Percentiles rank a stretch among this genome's conserved stretches.
Evolutionary conservation across 2,888 invertebrate species (phyloP).

Genomic region (Cosmorhoe ocellata): DNA sequence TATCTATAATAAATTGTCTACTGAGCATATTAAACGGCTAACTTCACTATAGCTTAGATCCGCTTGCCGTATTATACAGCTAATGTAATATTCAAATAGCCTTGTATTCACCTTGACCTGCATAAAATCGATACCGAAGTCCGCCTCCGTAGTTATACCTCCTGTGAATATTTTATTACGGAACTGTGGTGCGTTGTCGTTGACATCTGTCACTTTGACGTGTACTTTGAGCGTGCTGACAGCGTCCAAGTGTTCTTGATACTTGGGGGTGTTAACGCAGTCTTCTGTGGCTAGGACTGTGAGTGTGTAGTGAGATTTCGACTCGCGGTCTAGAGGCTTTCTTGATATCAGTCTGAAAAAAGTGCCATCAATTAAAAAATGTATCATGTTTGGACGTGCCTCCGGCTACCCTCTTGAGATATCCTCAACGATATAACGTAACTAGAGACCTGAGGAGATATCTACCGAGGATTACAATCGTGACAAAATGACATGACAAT

Average conservation of each 20-base stretch:
- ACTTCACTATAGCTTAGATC: no score
- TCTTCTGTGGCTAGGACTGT: conserved; percentile 92
- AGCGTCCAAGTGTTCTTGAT: conserved; percentile 82
- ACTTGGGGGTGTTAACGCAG: conserved; percentile 82
- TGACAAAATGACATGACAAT: no score
- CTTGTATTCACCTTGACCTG: conserved; percentile 80
- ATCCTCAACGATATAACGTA: no score
- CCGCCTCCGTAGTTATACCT: conserved; percentile 95
- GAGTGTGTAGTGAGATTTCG: conserved; percentile 85
- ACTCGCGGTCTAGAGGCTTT: conserved; percentile 89
- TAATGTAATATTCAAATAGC: conserved; percentile 3
- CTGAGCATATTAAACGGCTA: no score
- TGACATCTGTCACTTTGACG: conserved; percentile 90
- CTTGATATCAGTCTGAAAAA: conserved; percentile 55
- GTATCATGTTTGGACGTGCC: no score
- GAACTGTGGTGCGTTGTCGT: conserved; percentile 95
- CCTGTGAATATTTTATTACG: conserved; percentile 92
- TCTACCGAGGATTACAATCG: no score
- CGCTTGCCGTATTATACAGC: no score
- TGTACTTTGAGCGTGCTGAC: conserved; percentile 87
- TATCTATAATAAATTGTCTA: no score
- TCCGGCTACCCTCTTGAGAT: no score
- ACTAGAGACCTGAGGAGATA: no score
- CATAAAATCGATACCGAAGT: conserved; percentile 95
- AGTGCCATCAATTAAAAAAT: no score